Percentiles rank a stretch among this genome's conserved stretches.
Conservation (phyloP, 2,888 invertebrate species). For the Notodromas monacha region DNA sequence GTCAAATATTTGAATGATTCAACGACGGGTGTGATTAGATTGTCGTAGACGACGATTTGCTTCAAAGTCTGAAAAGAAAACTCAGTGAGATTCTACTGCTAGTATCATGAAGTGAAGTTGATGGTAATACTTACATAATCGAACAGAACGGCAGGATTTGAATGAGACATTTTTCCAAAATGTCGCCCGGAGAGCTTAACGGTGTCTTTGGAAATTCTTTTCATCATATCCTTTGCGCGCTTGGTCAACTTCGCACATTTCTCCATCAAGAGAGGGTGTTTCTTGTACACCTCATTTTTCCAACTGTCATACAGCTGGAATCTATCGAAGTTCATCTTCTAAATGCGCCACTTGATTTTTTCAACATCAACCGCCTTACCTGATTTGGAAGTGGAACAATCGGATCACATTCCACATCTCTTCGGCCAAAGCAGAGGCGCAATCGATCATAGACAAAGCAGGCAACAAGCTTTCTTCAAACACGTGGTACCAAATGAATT, state of each 20-base stretch:
- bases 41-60: conserved; percentile 72
- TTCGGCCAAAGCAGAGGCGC: conserved; percentile 81
- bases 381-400: conserved; percentile 52
- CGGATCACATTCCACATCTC: conserved; percentile 72
- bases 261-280: conserved; percentile 48
- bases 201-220: conserved; percentile 86
- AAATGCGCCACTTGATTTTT: too few species aligned
- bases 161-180: conserved; percentile 84
- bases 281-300: conserved; percentile 59
- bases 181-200: conserved; percentile 81
- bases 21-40: conserved; percentile 75
- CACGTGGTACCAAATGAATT: too few species aligned
- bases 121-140: conserved; percentile 62
- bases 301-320: conserved; percentile 73
- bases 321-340: too few species aligned
- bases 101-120: too few species aligned
- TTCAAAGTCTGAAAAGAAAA: conserved; percentile 22
- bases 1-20: conserved; percentile 89
- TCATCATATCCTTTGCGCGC: conserved; percentile 80
- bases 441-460: conserved; percentile 57
- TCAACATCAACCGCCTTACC: too few species aligned
- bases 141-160: conserved; percentile 73
- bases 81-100: not conserved
- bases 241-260: conserved; percentile 59
- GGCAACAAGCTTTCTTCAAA: conserved; percentile 67